phyloP scores from a whole-genome alignment of 2,113 vertebrate species.

The Tricholaema leucomelas region DNA sequence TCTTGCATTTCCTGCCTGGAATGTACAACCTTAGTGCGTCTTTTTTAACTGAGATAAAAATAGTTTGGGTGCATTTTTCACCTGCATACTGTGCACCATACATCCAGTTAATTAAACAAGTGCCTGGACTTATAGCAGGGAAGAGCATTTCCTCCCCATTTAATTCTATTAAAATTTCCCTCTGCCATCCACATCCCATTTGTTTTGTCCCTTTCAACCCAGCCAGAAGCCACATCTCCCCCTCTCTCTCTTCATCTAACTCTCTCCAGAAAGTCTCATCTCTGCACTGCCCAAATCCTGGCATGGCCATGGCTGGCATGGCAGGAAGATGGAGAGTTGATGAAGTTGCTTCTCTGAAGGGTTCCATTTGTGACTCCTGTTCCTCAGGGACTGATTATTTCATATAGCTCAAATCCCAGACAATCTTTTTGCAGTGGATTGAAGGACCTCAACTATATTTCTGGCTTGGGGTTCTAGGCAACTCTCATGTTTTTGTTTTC shows the following conservation, averaged over 20 bases:
- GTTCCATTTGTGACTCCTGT: background rate
- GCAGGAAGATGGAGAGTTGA: background rate
- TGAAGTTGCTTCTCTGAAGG: background rate
- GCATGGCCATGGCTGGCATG: fast-evolving
- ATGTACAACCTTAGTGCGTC: background rate
- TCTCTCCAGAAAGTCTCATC: background rate
- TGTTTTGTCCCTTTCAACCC: background rate
- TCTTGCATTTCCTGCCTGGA: background rate
- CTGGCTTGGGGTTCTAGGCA: background rate
- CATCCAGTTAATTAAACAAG: conserved; percentile 38
- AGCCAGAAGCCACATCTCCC: background rate
- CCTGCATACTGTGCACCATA: background rate
- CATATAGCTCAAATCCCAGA: background rate
- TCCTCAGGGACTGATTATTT: background rate
- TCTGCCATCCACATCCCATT: background rate
- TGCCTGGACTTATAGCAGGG: background rate
- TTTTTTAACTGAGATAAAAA: conserved; percentile 18
- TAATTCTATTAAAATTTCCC: conserved; percentile 11
- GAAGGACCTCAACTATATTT: fast-evolving
- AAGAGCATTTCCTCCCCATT: background rate
- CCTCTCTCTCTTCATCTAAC: background rate
- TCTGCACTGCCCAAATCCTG: background rate
- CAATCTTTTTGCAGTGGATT: background rate
- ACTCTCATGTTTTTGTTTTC: background rate
- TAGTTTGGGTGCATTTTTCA: conserved; percentile 40